These are phyloP conservation scores for Aldrovandia affinis DNA, from an alignment of 2,797 vertebrate species.

Conservation along the genomic window DNA sequence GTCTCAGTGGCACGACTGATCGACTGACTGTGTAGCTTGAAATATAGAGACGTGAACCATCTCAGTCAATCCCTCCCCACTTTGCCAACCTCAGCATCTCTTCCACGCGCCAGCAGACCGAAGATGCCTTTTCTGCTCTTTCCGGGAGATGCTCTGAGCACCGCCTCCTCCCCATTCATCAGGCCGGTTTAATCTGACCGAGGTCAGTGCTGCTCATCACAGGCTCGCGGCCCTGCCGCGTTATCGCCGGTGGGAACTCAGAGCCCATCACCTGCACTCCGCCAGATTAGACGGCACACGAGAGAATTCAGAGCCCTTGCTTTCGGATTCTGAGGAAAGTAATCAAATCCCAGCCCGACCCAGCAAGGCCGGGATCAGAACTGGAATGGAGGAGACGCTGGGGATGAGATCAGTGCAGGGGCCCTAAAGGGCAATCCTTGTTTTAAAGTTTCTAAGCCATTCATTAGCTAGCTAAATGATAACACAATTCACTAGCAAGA, in stretches of 20 bases:
- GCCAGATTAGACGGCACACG: neutral
- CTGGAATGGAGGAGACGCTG: neutral
- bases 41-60: neutral
- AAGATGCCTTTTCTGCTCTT: neutral
- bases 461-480: no score
- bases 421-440: no score
- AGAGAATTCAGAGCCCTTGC: neutral
- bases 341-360: conserved; percentile 11
- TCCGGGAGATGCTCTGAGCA: neutral
- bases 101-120: no score
- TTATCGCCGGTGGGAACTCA: neutral
- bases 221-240: neutral
- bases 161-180: neutral
- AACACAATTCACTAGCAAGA: no score
- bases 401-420: neutral
- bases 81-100: neutral
- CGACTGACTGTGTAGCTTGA: neutral
- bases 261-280: neutral
- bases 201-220: neutral
- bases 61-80: neutral
- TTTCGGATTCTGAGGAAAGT: conserved; percentile 10
- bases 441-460: no score
- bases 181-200: neutral
- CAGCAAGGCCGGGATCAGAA: neutral
- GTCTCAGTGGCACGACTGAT: neutral